phyloP scores from a whole-genome alignment of 2,888 invertebrate species.

The Dynastes hyllus region DNA sequence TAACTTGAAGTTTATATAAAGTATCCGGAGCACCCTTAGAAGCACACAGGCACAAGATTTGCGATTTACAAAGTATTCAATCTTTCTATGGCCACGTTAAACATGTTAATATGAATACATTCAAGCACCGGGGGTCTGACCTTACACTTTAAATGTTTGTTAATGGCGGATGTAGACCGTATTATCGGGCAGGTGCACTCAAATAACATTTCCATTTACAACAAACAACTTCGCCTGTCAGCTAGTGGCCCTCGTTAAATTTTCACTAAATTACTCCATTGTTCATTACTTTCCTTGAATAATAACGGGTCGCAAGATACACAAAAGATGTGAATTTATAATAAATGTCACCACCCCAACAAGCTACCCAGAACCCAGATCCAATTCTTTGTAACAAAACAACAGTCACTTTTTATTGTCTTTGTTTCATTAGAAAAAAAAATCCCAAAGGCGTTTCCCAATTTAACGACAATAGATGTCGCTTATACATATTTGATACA shows the following conservation, averaged over 20 bases:
- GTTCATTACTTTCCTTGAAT: too few relatives aligned
- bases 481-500: too few relatives aligned
- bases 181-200: slow-evolving; percentile 28
- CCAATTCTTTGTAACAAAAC: too few relatives aligned
- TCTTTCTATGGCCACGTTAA: slow-evolving; percentile 59
- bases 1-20: slow-evolving; percentile 66
- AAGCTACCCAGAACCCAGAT: too few relatives aligned
- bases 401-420: too few relatives aligned
- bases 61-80: slow-evolving; percentile 63
- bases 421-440: too few relatives aligned
- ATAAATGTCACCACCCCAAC: too few relatives aligned
- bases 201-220: slow-evolving; percentile 29
- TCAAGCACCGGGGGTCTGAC: slow-evolving; percentile 40
- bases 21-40: slow-evolving; percentile 63
- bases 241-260: slow-evolving; percentile 3
- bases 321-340: too few relatives aligned
- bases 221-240: neutral
- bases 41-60: slow-evolving; percentile 64
- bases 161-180: slow-evolving; percentile 25
- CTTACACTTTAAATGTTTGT: slow-evolving; percentile 43
- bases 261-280: slow-evolving; percentile 3
- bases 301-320: too few relatives aligned
- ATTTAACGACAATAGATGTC: too few relatives aligned
- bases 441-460: too few relatives aligned
- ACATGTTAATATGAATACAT: slow-evolving; percentile 60